Base-by-base conservation (phyloP, 2,113 vertebrate species). In the Tachysurus fulvidraco region DNA sequence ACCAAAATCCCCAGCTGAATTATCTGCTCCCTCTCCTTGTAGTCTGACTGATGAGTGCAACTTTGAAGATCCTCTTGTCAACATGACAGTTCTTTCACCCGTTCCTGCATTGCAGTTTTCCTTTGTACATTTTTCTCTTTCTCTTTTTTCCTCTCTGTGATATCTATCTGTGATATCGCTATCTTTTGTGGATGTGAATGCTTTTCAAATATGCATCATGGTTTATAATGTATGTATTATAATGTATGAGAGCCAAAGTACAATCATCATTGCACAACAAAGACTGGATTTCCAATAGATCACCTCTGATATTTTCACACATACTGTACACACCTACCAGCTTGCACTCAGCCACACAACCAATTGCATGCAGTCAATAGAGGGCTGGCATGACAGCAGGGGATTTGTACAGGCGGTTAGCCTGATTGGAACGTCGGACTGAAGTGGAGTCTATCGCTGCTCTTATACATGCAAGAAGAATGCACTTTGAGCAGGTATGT, bases 301-400 rank as follows among this genome's bases (percentile, higher is more conserved):
- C 90, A 92, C 8, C 84, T 87, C 55, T 86, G 88, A 89, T 89
- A 85, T 28, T 91, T 86, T 92, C 81, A 54, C 82, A 83, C 88
- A 86, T 79, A 85, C 88, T n/a, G 87, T 85, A 87, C 36, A 85
- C 57, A 83, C 25, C 59, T 57, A 69, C 28, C 44, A 65, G 81
- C 65, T 16, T n/a, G 55, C n/a, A 84, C 71, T 28, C 41, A 85
- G 3, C n/a, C 54, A 79, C 76, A 79, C 59, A 79, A 55, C 50
- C 7, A 5, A 85, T 12, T 46, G 41, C 69, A 74, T 4, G 12
- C 71, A 46, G 46, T 10, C 73, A n/a, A 46, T 7, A n/a, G 23
- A 52, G 44, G 44, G 23, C 73, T 76, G 13, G 44, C 14, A 76
- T 76, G 67, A 62, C 55, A 77, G 83, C 57, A 52, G 17, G 74